phyloP scores from a whole-genome alignment of 2,797 vertebrate genomes.

The Numenius phaeopus region DNA sequence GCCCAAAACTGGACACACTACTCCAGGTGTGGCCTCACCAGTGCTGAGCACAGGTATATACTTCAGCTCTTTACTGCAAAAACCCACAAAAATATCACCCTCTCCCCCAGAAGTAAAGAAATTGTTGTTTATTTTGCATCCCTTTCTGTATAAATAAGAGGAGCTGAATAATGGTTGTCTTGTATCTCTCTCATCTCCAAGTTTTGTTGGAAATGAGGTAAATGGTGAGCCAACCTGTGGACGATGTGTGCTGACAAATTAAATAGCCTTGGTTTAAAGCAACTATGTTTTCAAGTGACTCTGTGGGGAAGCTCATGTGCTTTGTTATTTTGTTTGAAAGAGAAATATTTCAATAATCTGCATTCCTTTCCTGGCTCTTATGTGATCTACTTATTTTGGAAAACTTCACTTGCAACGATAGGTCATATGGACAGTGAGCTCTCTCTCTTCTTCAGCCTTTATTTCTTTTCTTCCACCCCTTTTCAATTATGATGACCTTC shows the following conservation, averaged over 20 bases:
- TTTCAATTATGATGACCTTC: neutral
- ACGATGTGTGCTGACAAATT: neutral
- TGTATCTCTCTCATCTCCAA: neutral
- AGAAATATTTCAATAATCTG: neutral
- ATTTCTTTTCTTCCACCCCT: neutral
- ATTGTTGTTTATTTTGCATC: neutral
- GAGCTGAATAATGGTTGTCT: neutral
- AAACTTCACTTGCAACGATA: neutral
- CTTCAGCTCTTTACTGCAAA: neutral
- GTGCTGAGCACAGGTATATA: neutral
- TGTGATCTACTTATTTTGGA: constrained; percentile 21
- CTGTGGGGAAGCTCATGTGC: neutral
- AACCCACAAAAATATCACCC: neutral
- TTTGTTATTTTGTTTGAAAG: neutral
- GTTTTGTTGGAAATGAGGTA: neutral
- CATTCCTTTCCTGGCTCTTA: constrained; percentile 4
- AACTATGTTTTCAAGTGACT: neutral
- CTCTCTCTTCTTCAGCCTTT: neutral
- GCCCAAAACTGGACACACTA: too few relatives aligned
- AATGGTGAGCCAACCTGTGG: neutral
- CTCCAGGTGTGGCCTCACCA: too few relatives aligned
- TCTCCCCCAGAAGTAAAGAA: neutral
- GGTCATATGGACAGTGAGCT: neutral
- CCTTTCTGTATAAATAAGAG: neutral
- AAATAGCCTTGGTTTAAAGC: neutral